A percentile compares a stretch with the other conserved stretches of the same genome.
Evolutionary conservation across 2,888 invertebrate genomes (phyloP).

Genomic region (Drosophila kambysellisi): DNA sequence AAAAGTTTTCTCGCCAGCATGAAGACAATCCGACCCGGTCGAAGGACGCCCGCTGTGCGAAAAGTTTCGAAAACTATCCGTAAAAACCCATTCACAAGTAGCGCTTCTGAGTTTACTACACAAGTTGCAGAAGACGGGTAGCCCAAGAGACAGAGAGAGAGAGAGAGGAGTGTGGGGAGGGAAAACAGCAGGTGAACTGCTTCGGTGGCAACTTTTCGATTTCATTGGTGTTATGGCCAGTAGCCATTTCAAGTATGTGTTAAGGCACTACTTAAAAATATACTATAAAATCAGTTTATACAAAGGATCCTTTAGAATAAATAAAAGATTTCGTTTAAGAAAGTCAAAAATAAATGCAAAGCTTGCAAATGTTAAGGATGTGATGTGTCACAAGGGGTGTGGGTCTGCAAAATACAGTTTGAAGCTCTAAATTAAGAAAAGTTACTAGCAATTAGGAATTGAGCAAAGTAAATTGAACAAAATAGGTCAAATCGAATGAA

Average conservation of each 20-base stretch:
- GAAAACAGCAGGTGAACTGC: constrained; percentile 61
- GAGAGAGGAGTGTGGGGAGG: neutral
- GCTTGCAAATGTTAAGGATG: neutral
- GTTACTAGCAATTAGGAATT: neutral
- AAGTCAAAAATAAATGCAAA: neutral
- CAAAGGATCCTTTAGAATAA: neutral
- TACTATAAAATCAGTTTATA: neutral
- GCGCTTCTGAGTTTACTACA: constrained; percentile 43
- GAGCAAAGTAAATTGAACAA: neutral
- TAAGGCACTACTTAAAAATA: constrained; percentile 16
- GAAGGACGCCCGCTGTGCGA: constrained; percentile 52
- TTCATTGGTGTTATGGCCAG: constrained; percentile 69
- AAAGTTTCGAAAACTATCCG: constrained; percentile 74
- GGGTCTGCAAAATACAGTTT: neutral
- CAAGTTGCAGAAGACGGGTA: constrained; percentile 1
- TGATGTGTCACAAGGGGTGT: neutral
- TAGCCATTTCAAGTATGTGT: constrained; percentile 45
- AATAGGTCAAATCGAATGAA: neutral
- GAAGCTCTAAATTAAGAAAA: neutral
- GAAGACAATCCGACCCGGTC: constrained; percentile 26
- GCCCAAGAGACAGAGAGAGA: neutral
- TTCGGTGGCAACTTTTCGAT: constrained; percentile 66
- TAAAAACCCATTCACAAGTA: constrained; percentile 63
- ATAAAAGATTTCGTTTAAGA: neutral
- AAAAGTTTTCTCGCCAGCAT: constrained; percentile 57